Evolutionary conservation across 2,113 vertebrate species (phyloP).

Genomic region (Clarias batrachus): DNA sequence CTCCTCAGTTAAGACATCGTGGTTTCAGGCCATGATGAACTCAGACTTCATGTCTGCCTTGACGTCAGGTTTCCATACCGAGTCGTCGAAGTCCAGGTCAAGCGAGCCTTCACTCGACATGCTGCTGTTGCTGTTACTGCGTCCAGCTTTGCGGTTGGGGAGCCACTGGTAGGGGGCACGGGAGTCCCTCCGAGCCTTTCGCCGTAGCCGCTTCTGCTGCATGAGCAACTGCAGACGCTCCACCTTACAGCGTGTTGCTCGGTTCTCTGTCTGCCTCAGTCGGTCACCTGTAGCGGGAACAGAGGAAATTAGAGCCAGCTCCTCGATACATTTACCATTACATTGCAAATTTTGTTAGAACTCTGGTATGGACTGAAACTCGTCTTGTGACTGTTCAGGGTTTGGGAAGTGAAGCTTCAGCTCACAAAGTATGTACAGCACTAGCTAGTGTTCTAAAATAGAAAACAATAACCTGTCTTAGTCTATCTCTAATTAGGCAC

Average conservation of each 20-base stretch:
- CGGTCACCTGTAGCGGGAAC: slow-evolving; percentile 79
- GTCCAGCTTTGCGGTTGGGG: slow-evolving; percentile 87
- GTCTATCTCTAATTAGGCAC: not conserved
- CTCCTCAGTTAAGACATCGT: slow-evolving; percentile 32
- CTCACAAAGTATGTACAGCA: slow-evolving; percentile 10
- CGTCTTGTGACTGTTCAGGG: not conserved
- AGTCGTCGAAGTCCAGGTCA: slow-evolving; percentile 95
- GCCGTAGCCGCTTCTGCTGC: slow-evolving; percentile 92
- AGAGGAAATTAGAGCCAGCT: not conserved
- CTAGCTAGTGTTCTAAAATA: slow-evolving; percentile 37
- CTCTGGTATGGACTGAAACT: slow-evolving; percentile 1
- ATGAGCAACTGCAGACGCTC: slow-evolving; percentile 92
- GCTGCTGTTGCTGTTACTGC: slow-evolving; percentile 88
- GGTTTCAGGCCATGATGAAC: slow-evolving; percentile 88
- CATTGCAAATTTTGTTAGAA: not conserved
- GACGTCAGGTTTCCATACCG: slow-evolving; percentile 95
- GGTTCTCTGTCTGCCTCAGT: slow-evolving; percentile 93
- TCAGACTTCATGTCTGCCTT: slow-evolving; percentile 95
- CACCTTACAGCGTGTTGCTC: slow-evolving; percentile 94
- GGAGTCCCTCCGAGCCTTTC: slow-evolving; percentile 90
- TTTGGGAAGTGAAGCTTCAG: not conserved
- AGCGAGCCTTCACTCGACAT: slow-evolving; percentile 83
- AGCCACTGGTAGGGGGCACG: slow-evolving; percentile 91
- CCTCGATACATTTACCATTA: not conserved
- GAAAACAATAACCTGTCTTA: not conserved